Percentiles rank a stretch among this genome's conserved stretches.
Conservation (phyloP, 2,888 invertebrate species). For the Macrophya alboannulata region DNA sequence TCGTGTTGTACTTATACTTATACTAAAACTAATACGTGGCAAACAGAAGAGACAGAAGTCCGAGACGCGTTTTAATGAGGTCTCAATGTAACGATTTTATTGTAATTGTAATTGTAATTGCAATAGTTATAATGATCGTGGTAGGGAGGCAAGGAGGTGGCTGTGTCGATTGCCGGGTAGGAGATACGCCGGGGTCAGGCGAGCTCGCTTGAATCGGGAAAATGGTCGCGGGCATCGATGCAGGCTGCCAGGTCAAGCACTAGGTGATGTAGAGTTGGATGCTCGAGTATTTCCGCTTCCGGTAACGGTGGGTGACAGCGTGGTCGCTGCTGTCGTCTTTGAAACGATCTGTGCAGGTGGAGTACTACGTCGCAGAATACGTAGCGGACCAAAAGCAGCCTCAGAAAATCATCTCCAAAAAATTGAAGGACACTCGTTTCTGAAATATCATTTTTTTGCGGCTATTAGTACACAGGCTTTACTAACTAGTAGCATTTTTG, state of each 20-base stretch:
- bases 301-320: slow-evolving; percentile 93
- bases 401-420: slow-evolving; percentile 97
- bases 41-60: slow-evolving; percentile 62
- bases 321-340: slow-evolving; percentile 93
- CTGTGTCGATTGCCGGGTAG: slow-evolving; percentile 77
- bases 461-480: slow-evolving; percentile 35
- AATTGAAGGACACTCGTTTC: slow-evolving; percentile 86
- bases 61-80: slow-evolving; percentile 76
- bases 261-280: slow-evolving; percentile 89
- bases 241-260: slow-evolving; percentile 92
- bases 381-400: slow-evolving; percentile 93
- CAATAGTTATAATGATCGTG: slow-evolving; percentile 78
- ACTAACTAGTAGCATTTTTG: no score
- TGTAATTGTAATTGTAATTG: slow-evolving; percentile 76
- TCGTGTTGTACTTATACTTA: not conserved
- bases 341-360: slow-evolving; percentile 92
- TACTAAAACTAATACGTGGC: slow-evolving; percentile 28
- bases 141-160: slow-evolving; percentile 73
- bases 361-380: slow-evolving; percentile 96
- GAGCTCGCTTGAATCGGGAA: slow-evolving; percentile 84
- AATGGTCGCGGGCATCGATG: slow-evolving; percentile 90
- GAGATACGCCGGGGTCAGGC: slow-evolving; percentile 84
- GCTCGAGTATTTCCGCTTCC: slow-evolving; percentile 92
- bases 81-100: slow-evolving; percentile 78
- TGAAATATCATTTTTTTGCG: slow-evolving; percentile 62